Base-by-base conservation (phyloP, 2,888 invertebrate genomes). In the Diplazon laetatorius region DNA sequence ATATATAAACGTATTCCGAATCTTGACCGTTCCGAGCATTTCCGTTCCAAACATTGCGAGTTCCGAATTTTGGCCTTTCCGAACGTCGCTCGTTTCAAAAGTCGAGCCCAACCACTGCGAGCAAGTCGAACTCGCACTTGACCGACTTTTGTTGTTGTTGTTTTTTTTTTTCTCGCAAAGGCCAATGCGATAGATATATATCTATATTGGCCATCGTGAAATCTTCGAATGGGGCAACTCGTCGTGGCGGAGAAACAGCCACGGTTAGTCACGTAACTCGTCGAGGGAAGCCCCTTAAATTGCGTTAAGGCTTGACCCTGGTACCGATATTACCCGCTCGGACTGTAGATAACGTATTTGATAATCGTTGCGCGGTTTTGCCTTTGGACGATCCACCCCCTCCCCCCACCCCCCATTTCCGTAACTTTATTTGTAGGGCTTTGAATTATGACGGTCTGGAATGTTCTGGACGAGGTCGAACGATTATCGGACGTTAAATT, bases 221-320 rank as follows among this genome's bases (percentile, higher is more conserved):
- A n/a, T n/a, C n/a, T n/a, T n/a, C n/a, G n/a, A n/a, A n/a, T n/a
- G n/a, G n/a, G n/a, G n/a, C n/a, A 30, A 39, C 12, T 57, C n/a
- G 18, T 14, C 60, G 50, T 52, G 16, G 57, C 22, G 10, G 57
- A 46, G 6, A 30, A 2, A 30, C 30, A 65, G 2, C 48, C n/a
- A n/a, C n/a, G n/a, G n/a, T 46, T 16, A 35, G 55, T 82, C 83
- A 82, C 82, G 84, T 83, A 84, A 85, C 72, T 52, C 42, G 69
- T n/a, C 39, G 62, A 42, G 80, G 60, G 88, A 89, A 89, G 87
- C 87, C 89, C 82, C 83, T 75, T 48, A 82, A 73, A 71, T 63
- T 82, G n/a, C n/a, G n/a, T n/a, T n/a, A n/a, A 80, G 80, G 65
- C 76, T 65, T 84, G 88, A 87, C 87, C 89, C 84, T 87, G 85